Base-by-base conservation (phyloP, 2,888 invertebrate species). In the Schrankia costaestrigalis region DNA sequence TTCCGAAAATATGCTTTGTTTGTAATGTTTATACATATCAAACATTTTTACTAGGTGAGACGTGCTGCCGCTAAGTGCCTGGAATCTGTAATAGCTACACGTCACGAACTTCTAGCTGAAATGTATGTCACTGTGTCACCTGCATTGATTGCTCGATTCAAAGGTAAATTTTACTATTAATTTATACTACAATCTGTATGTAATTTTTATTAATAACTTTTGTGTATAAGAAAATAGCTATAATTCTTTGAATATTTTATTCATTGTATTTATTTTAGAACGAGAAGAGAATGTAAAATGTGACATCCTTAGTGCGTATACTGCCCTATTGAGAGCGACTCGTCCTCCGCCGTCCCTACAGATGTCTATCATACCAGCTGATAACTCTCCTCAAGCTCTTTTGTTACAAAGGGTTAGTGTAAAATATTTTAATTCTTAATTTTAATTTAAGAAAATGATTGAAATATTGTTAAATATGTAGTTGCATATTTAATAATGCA, bases 221-320 rank as follows among this genome's bases (percentile, higher is more conserved):
- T 21, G 4, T n/a, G 6, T 21, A 6, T n/a, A 21, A 21, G n/a
- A 6, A 6, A 6, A 6, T 3, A 3, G 6, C 3, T 21, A 6
- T 3, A 6, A 3, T n/a, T 3, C 21, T 21, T 21, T 21, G 6
- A 21, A 38, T 10, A 15, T 11, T 37, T 8, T 29, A 14, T 6
- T 1, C 22, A 15, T 2, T 27, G 27, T 3, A n/a, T n/a, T n/a
- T 33, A 21, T 44, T 53, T 10, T 71, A 94, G 98, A 99, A 78
- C 92, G 99, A 18, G 99, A 99, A 80, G 99, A 99, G 83, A 99
- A 98, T 77, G 99, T 99, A 0, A 98, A 99, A 71, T 97, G 97
- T 13, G 99, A 99, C 72, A 97, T 99, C 46, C 95, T 99, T 71
- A 96, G 97, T 67, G 98, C 98, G 0, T 99, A 98, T 73, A 95